Evolutionary conservation across 2,113 vertebrate species (phyloP), one percentile per base, ranked within the genome.

Genomic region (Psittacus erithacus): DNA sequence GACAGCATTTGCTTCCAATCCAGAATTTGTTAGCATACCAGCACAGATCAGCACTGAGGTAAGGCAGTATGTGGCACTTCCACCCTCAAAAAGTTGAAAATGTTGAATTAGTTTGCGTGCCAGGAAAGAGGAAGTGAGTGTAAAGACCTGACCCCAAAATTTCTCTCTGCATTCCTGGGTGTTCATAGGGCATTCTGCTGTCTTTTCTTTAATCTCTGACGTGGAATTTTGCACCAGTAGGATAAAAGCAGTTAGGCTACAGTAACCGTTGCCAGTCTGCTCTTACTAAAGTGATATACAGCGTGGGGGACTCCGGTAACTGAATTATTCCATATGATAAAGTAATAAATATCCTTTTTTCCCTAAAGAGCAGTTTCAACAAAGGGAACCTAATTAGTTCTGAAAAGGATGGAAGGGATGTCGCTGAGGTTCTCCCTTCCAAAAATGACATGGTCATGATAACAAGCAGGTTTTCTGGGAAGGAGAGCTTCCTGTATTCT

Each of bases 1-100:
- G 88, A 99, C 99, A 0, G 98, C 99, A 0, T 99, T 99, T 71
- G 99, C 99, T 47, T 99, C 98, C 46, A 99, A 99, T 96, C 99
- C 99, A 0, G 99, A 99, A 88, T 99, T 99, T 96, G 99, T 99
- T 73, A 99, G 99, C 93, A 98, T 99, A 88, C 99, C 99, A 6
- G 99, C 99, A 31, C 99, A 99, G 97, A 99, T 99, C 96, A 99
- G 99, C 96, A 97, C 98, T 5, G 99, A 99, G 99, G 99, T 99
- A 97, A 92, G 84, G 95, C 55, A 64, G n/a, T n/a, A n/a, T 19
- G 47, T n/a, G 80, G 28, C 38, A 20, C 17, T 73, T 59, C 33
- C 14, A 53, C 44, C 38, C 8, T 80, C 35, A 50, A 38, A 11
- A 76, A 49, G 25, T 11, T 68, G 18, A 43, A 92, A 88, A 70